Base-by-base conservation (phyloP, 1,140 invertebrate genomes). In the Zaprionus nigranus region DNA sequence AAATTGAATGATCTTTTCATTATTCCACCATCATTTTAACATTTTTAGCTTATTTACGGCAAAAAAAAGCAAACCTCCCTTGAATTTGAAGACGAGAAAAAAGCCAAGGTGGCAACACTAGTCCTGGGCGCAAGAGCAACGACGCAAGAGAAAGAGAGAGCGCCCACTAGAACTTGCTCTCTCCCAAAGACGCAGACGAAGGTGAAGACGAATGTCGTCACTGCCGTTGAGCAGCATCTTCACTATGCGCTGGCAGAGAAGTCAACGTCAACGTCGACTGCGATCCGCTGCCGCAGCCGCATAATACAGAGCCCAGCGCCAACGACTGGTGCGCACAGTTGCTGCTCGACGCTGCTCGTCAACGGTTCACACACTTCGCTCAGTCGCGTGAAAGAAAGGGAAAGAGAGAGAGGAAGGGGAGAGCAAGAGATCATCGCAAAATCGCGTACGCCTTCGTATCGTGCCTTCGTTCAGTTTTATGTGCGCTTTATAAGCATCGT, bases 281-380 rank as follows among this genome's bases (percentile, higher is more conserved):
- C 49, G 7, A 40, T 36, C 17, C n/a, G 43, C 30, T 15, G 46
- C 65, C 3, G 20, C 28, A 15, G 66, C 28, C 12, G 26, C 26
- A 13, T 13, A 62, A 20, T 49, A 62, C 15, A 34, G 40, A 24
- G 40, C 56, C 38, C 2, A 22, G 26, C 30, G 57, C 34, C 46
- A 40, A 26, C 51, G 51, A 70, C 5, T 61, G 51, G 43, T 63
- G 59, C 66, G 59, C 53, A 70, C 74, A 76, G 74, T 76, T 46
- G 56, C 54, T 64, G 57, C 61, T 57, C 57, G 46, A 56, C 61
- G 74, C 68, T 71, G 74, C 56, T 60, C 46, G 61, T 38, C 34
- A 65, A 54, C 67, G 53, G 74, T 72, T 76, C 38, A 58, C 40
- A 46, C 40, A 46, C 26, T 54, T 13, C 12, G 17, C 24, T 64